These are phyloP conservation scores for Poicephalus gulielmi DNA, from an alignment of 2,113 vertebrate genomes.

Conservation along the genomic window DNA sequence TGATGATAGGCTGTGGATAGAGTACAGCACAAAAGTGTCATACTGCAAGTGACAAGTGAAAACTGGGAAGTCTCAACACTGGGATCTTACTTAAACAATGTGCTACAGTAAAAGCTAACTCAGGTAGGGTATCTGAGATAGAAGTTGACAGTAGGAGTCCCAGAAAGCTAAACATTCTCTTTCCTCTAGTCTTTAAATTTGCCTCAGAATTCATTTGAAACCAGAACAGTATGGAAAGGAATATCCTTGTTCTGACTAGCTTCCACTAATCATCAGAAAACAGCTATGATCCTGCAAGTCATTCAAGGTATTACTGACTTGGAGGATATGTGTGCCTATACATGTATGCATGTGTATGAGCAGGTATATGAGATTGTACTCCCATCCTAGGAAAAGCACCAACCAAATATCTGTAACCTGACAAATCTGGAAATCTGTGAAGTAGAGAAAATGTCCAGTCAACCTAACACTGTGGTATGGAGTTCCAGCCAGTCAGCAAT, in stretches of 20 bases:
- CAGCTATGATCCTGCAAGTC: not conserved
- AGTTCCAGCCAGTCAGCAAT: not conserved
- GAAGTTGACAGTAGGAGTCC: not conserved
- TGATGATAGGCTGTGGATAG: not conserved
- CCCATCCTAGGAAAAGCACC: not conserved
- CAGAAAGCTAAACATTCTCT: not conserved
- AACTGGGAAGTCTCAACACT: rapidly evolving
- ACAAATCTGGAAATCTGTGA: not conserved
- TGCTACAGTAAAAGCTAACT: not conserved
- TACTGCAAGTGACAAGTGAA: not conserved
- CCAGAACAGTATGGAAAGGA: not conserved
- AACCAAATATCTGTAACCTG: not conserved
- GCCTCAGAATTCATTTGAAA: not conserved
- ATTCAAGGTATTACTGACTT: not conserved
- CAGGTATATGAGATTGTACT: not conserved
- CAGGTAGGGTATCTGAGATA: not conserved
- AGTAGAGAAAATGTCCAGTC: not conserved
- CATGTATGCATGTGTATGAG: rapidly evolving
- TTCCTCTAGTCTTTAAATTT: not conserved
- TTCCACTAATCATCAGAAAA: not conserved
- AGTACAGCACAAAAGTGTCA: not conserved
- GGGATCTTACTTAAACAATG: not conserved
- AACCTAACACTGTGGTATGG: not conserved
- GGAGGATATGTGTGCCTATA: not conserved
- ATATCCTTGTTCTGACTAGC: not conserved